A percentile compares a stretch with the other conserved stretches of the same genome.
phyloP scores from a whole-genome alignment of 2,888 invertebrate species.

The Bombylius major region DNA sequence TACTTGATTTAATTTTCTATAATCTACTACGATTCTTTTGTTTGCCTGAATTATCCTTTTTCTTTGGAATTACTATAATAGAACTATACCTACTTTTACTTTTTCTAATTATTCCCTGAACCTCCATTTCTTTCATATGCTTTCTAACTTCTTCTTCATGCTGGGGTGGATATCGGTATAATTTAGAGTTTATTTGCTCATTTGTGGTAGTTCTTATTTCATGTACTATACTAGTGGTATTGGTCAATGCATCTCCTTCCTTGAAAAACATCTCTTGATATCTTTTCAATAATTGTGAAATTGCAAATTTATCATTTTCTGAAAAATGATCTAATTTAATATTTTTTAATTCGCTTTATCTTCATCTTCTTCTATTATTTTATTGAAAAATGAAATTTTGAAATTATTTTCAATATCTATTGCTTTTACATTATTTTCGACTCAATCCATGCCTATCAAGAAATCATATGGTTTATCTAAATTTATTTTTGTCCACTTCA shows the following conservation, averaged over 20 bases:
- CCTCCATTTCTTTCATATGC: conserved; percentile 6
- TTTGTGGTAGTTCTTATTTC: too few species aligned
- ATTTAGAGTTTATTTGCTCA: too few species aligned
- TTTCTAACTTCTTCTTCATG: conserved; percentile 6
- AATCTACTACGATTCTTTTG: conserved; percentile 10
- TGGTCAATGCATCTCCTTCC: too few species aligned
- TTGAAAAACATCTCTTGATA: too few species aligned
- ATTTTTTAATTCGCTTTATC: too few species aligned
- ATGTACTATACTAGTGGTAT: too few species aligned
- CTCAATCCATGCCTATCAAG: conserved; percentile 3
- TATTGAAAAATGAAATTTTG: not conserved
- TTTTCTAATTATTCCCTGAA: conserved; percentile 7
- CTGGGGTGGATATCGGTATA: too few species aligned
- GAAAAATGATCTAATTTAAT: too few species aligned
- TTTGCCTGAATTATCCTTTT: conserved; percentile 6
- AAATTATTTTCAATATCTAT: too few species aligned
- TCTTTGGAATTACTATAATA: conserved; percentile 8
- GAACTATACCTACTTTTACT: conserved; percentile 8
- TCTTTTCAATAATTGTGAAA: too few species aligned
- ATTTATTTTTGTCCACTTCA: not conserved
- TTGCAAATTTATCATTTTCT: too few species aligned
- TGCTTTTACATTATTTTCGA: not conserved
- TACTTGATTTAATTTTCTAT: conserved; percentile 8
- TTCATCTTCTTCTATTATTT: not conserved
- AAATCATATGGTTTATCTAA: conserved; percentile 5